Base-by-base conservation (phyloP, 2,888 invertebrate genomes). In the Drosophila pseudotalamancana region DNA sequence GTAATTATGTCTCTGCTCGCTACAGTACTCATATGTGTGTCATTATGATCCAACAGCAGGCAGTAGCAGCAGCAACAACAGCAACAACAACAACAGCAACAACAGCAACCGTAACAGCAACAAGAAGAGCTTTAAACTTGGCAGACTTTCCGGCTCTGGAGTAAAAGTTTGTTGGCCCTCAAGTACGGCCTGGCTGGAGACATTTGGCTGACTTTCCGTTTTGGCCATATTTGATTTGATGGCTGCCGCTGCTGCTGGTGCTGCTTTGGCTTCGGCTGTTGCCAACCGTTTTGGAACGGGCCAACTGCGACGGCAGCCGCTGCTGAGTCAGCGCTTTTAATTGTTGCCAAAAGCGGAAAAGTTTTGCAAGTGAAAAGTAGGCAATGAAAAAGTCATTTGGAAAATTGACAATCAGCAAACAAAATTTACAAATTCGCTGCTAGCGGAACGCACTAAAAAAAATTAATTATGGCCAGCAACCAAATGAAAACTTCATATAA, bases 321-420 rank as follows among this genome's bases (percentile, higher is more conserved):
- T 72, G 70, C 77, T 78, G 84, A 79, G 81, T 83, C 78, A 84
- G 84, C 84, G 71, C 49, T 56, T 83, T 77, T 83, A 78, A 78
- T 78, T 78, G 77, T 79, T 83, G 84, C 66, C 80, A 72, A 83
- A 79, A 70, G 77, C 69, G 77, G 69, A 69, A 63, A 79, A 75
- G 46, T 79, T 80, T 76, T 76, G 77, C 80, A 60, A 75, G 72
- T 68, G 80, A 71, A 82, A 74, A 63, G 68, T 55, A 70, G 61
- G 64, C 78, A 65, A 69, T 68, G 70, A 61, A 65, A 69, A 31
- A 57, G 37, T 59, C 59, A 71, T 60, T 72, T 75, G 62, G 59
- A 57, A 75, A 72, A 68, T 82, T 79, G 63, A 61, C 79, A 69
- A 69, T 39, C 55, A 51, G 21, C 49, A 27, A 46, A 37, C 27